phyloP scores from a whole-genome alignment of 2,797 vertebrate genomes.

The Coccyzus lansbergi region DNA sequence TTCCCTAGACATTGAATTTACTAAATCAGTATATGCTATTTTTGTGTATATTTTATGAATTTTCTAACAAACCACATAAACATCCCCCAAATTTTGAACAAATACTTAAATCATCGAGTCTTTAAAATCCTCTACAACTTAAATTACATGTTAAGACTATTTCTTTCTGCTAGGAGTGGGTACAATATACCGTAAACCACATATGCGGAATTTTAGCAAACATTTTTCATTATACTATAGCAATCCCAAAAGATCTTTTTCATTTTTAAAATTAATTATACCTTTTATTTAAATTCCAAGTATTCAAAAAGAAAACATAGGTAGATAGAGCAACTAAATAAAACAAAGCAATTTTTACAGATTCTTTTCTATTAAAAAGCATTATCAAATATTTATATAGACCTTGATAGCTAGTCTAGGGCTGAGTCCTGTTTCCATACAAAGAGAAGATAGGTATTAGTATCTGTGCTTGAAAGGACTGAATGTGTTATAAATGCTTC shows the following conservation, averaged over 20 bases:
- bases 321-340: neutral
- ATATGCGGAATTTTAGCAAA: neutral
- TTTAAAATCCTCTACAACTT: neutral
- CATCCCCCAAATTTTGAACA: neutral
- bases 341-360: neutral
- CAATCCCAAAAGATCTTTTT: neutral
- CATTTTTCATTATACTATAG: neutral
- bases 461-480: neutral
- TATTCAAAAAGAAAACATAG: neutral
- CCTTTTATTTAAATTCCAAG: neutral
- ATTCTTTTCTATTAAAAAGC: neutral
- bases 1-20: neutral
- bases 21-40: neutral
- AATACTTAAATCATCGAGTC: neutral
- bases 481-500: neutral
- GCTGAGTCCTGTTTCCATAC: neutral
- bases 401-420: neutral
- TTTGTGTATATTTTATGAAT: neutral
- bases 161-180: neutral
- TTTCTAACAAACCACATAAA: neutral
- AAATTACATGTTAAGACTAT: neutral
- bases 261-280: neutral
- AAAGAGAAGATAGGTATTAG: neutral
- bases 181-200: neutral
- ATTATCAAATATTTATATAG: neutral